These are phyloP conservation scores for Mesochorus sp. DNA, from an alignment of 2,888 invertebrate genomes.

Conservation along the genomic window DNA sequence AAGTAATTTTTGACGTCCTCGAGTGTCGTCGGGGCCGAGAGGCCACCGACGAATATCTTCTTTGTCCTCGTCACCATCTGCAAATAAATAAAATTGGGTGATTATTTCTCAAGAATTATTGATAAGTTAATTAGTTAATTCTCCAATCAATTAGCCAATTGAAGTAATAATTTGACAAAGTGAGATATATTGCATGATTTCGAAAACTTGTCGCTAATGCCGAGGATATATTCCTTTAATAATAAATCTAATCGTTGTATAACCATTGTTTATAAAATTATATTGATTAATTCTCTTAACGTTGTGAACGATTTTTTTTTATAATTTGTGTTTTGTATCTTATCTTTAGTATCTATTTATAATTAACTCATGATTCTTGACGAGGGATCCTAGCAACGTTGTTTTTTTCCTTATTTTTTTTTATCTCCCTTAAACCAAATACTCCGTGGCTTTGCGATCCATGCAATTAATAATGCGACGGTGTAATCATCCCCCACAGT, in stretches of 20 bases:
- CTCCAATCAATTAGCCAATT: too few species aligned
- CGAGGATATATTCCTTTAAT: too few species aligned
- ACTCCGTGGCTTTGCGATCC: conserved; percentile 57
- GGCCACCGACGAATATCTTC: conserved; percentile 99
- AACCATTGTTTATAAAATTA: too few species aligned
- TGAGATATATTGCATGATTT: too few species aligned
- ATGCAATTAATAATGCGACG: conserved; percentile 65
- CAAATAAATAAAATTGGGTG: conserved; percentile 68
- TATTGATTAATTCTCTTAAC: background rate
- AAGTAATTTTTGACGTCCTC: conserved; percentile 99
- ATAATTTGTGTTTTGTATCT: background rate
- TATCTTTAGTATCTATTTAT: conserved; percentile 21
- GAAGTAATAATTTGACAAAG: too few species aligned
- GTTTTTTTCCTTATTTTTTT: conserved; percentile 21
- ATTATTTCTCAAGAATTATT: background rate
- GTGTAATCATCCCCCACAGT: conserved; percentile 57
- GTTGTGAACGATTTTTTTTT: background rate
- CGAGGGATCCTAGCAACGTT: conserved; percentile 8
- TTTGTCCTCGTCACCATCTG: conserved; percentile 99
- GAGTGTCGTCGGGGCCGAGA: conserved; percentile 99
- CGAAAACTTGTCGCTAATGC: too few species aligned
- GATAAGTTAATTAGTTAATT: too few species aligned
- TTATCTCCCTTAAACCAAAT: conserved; percentile 38
- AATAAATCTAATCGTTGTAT: too few species aligned
- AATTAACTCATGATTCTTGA: conserved; percentile 52